Conservation (phyloP, 2,113 vertebrate species). For the Hirundichthys speculiger region DNA sequence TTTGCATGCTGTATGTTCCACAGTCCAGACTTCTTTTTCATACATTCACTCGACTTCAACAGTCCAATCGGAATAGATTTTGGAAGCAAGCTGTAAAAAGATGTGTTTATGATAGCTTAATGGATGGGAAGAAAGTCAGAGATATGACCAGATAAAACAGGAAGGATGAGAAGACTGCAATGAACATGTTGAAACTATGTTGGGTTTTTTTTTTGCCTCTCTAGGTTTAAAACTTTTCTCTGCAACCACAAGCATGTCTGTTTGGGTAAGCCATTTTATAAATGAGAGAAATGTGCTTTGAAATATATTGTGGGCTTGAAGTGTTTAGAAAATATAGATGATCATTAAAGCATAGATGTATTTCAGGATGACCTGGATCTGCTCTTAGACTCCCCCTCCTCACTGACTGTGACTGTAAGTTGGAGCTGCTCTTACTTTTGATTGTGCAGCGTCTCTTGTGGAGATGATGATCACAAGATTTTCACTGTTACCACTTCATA, state of each 20-base stretch:
- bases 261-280: constrained; percentile 59
- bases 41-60: too few species aligned
- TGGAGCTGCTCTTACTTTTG: background rate
- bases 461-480: too few species aligned
- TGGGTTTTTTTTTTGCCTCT: background rate
- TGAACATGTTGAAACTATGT: background rate
- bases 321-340: background rate
- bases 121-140: background rate
- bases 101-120: background rate
- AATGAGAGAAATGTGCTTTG: background rate
- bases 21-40: too few species aligned
- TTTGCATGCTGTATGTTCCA: too few species aligned
- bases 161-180: background rate
- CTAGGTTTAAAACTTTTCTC: constrained; percentile 8
- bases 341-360: background rate
- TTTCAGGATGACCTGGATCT: constrained; percentile 78
- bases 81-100: too few species aligned
- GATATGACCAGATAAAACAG: background rate
- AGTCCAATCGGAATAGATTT: too few species aligned
- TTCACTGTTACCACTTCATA: too few species aligned
- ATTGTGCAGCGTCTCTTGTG: too few species aligned
- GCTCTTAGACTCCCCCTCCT: constrained; percentile 78
- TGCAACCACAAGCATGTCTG: constrained; percentile 54
- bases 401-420: constrained; percentile 59
- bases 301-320: background rate